phyloP scores from a whole-genome alignment of 2,113 vertebrate species.

The Lasiurus borealis region DNA sequence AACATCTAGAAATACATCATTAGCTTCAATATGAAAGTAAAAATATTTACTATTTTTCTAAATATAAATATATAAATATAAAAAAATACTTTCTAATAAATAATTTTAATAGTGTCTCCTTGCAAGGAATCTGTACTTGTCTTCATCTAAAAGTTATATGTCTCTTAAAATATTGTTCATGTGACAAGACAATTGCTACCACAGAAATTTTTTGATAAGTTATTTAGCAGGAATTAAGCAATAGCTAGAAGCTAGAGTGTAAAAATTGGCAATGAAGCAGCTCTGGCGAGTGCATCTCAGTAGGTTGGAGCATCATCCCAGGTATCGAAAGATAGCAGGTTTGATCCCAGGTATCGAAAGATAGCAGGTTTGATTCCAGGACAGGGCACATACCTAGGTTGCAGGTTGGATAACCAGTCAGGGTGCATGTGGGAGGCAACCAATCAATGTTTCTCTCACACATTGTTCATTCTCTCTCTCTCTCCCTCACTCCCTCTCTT shows the following conservation, averaged over 20 bases:
- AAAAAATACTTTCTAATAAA: neutral
- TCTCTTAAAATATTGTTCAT: conserved; percentile 9
- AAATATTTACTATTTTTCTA: neutral
- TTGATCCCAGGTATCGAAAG: too few species aligned
- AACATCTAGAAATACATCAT: neutral
- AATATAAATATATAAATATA: neutral
- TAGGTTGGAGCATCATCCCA: too few species aligned
- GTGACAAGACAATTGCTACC: neutral
- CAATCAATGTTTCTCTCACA: too few species aligned
- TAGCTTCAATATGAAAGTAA: neutral
- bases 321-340: too few species aligned
- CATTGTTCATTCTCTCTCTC: too few species aligned
- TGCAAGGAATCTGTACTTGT: neutral
- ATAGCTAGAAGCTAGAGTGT: neutral
- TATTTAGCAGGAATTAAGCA: neutral
- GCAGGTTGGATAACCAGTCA: too few species aligned
- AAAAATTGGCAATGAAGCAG: neutral
- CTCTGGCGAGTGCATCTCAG: too few species aligned
- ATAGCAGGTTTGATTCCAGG: too few species aligned
- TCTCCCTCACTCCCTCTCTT: too few species aligned
- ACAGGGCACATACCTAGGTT: too few species aligned
- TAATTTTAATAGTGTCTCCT: neutral
- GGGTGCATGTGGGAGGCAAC: too few species aligned
- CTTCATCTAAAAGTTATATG: neutral
- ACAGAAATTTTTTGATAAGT: neutral